Conservation (phyloP, 2,797 vertebrate genomes). For the Geotrypetes seraphini region DNA sequence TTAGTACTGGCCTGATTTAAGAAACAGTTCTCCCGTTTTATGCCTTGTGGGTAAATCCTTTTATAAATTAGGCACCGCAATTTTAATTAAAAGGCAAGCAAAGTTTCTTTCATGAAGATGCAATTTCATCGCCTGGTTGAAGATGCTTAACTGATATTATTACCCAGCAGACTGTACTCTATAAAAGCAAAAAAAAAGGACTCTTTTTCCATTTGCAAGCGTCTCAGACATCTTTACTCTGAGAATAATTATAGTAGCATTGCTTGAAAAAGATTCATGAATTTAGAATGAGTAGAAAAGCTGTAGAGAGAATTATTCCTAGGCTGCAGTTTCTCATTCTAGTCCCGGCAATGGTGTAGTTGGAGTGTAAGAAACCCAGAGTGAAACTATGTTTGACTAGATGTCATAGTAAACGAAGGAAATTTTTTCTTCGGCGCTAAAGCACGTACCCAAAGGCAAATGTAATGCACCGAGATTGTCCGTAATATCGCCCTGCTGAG, state of each 20-base stretch:
- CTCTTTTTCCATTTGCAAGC: too few relatives aligned
- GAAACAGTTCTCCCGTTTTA: too few relatives aligned
- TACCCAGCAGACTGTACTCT: slow-evolving; percentile 56
- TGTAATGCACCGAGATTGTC: slow-evolving; percentile 32
- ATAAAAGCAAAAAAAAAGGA: slow-evolving; percentile 55
- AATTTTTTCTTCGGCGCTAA: slow-evolving; percentile 27
- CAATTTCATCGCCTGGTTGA: slow-evolving; percentile 33
- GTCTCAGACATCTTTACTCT: slow-evolving; percentile 61
- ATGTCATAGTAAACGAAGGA: slow-evolving; percentile 46
- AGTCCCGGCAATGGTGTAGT: slow-evolving; percentile 53
- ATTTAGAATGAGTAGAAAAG: slow-evolving; percentile 56
- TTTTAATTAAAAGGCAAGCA: slow-evolving; percentile 59
- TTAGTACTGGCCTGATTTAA: too few relatives aligned
- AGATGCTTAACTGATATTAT: slow-evolving; percentile 47
- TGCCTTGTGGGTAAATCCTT: too few relatives aligned
- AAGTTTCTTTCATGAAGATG: slow-evolving; percentile 48
- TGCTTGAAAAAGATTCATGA: slow-evolving; percentile 59
- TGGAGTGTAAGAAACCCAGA: slow-evolving; percentile 18
- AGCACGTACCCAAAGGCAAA: slow-evolving; percentile 29
- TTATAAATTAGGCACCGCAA: too few relatives aligned
- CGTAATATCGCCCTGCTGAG: slow-evolving; percentile 26
- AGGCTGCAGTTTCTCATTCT: slow-evolving; percentile 44
- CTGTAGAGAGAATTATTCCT: slow-evolving; percentile 46
- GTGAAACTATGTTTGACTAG: slow-evolving; percentile 33
- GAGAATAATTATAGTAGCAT: slow-evolving; percentile 59